phyloP scores from a whole-genome alignment of 2,888 invertebrate genomes.

The Sialis lutaria region DNA sequence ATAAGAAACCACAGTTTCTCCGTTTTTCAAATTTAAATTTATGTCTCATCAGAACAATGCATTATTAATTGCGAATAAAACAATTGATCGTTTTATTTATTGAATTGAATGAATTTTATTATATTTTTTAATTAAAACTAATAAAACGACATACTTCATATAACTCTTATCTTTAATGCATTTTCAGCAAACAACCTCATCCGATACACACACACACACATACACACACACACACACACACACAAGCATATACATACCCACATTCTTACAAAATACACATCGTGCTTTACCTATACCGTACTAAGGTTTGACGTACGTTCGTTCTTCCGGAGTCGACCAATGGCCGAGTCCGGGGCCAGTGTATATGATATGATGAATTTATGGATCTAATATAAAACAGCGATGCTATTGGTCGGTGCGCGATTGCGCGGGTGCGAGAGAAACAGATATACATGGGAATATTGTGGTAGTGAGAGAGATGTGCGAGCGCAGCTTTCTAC shows the following conservation, averaged over 20 bases:
- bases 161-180: not conserved
- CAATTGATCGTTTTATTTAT: too few species aligned
- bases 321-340: slow-evolving; percentile 1
- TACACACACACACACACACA: not conserved
- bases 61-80: too few species aligned
- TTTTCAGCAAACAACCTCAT: not conserved
- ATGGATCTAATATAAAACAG: slow-evolving; percentile 64
- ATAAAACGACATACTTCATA: not conserved
- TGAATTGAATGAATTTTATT: too few species aligned
- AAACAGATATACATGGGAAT: not conserved
- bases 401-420: slow-evolving; percentile 41
- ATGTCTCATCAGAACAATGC: too few species aligned
- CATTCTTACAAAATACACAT: too few species aligned
- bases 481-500: not conserved
- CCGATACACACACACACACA: not conserved
- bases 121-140: too few species aligned
- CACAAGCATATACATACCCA: not conserved
- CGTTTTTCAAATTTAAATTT: too few species aligned
- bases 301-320: not conserved
- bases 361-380: slow-evolving; percentile 50
- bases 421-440: not conserved
- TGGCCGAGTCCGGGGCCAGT: slow-evolving; percentile 13
- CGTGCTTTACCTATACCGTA: too few species aligned
- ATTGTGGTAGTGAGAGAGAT: not conserved
- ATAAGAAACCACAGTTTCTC: too few species aligned